Evolutionary conservation across 2,113 vertebrate genomes (phyloP).

Genomic region (Clupea harengus): DNA sequence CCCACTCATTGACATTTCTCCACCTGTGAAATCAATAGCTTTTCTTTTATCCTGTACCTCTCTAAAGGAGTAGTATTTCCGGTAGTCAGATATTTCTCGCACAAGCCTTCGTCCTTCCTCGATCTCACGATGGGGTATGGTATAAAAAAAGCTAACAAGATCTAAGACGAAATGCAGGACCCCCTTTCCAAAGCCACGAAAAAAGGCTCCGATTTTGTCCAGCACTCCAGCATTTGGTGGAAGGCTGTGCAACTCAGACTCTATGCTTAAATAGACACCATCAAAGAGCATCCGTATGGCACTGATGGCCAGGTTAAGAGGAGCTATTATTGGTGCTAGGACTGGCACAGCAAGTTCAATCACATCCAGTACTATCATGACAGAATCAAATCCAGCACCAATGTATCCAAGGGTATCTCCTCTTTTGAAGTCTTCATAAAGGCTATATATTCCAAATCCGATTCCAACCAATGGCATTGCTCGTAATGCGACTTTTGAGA

Average conservation of each 20-base stretch:
- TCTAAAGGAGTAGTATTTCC: conserved; percentile 38
- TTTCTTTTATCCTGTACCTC: background rate
- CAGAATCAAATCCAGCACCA: conserved; percentile 22
- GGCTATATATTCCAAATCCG: conserved; percentile 34
- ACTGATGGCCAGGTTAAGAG: conserved; percentile 41
- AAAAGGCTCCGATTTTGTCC: conserved; percentile 27
- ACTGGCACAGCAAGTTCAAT: conserved; percentile 31
- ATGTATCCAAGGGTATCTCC: conserved; percentile 20
- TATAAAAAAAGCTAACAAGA: conserved; percentile 32
- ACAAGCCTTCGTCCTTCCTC: conserved; percentile 46
- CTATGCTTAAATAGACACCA: conserved; percentile 44
- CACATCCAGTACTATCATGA: conserved; percentile 28
- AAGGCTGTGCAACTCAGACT: conserved; percentile 44
- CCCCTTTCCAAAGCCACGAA: conserved; percentile 17
- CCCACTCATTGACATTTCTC: conserved; percentile 50
- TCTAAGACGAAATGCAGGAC: fast-evolving
- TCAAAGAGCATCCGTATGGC: conserved; percentile 45
- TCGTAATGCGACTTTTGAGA: background rate
- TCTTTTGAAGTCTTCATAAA: conserved; percentile 25
- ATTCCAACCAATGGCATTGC: conserved; percentile 29
- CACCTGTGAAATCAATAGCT: conserved; percentile 46
- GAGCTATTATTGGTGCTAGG: conserved; percentile 38
- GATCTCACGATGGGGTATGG: conserved; percentile 43
- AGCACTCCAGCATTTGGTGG: conserved; percentile 37
- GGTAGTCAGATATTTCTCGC: conserved; percentile 51